Evolutionary conservation across 2,797 vertebrate genomes (phyloP).

Genomic region (Urocyon cinereoargenteus): DNA sequence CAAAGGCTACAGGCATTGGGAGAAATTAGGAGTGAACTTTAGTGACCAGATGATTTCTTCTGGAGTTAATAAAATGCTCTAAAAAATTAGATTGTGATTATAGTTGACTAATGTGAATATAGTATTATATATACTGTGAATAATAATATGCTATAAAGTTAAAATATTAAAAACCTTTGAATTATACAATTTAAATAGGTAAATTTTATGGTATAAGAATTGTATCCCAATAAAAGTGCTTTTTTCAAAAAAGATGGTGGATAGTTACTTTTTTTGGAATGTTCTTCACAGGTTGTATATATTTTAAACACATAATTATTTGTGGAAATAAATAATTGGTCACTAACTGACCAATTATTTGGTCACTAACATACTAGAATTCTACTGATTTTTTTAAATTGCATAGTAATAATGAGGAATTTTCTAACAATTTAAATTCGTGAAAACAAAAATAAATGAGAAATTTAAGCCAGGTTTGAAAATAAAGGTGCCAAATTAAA

Average conservation of each 20-base stretch:
- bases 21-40: neutral
- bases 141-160: neutral
- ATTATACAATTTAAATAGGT: neutral
- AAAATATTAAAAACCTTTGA: neutral
- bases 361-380: neutral
- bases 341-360: too few species aligned
- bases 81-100: neutral
- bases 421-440: neutral
- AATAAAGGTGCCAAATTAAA: neutral
- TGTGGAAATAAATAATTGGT: constrained; percentile 6
- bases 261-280: neutral
- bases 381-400: neutral
- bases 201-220: neutral
- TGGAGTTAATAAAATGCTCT: neutral
- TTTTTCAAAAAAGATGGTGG: neutral
- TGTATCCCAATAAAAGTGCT: neutral
- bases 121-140: neutral
- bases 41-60: neutral
- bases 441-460: neutral
- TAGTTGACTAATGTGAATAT: neutral
- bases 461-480: neutral
- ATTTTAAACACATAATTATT: neutral
- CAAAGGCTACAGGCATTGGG: neutral
- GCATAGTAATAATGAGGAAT: neutral
- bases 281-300: neutral